Conservation (phyloP, 2,113 vertebrate genomes). For the Setophaga petechia region DNA sequence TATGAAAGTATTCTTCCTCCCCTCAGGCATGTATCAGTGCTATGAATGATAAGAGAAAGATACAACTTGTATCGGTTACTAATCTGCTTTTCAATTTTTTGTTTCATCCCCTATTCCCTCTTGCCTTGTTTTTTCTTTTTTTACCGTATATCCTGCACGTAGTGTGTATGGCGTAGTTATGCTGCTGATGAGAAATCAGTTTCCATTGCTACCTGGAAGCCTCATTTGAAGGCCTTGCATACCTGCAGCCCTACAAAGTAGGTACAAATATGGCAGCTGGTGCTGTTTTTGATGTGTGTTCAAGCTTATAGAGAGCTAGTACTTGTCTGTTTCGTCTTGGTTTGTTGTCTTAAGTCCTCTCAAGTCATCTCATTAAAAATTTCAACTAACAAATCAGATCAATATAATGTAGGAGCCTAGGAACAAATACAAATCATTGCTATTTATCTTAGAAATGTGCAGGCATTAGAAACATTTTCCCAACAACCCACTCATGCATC, state of each 20-base stretch:
- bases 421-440: not conserved
- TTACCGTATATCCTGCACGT: slow-evolving; percentile 81
- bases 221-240: slow-evolving; percentile 99
- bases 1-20: slow-evolving; percentile 83
- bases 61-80: slow-evolving; percentile 78
- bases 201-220: slow-evolving; percentile 99
- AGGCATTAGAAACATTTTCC: not conserved
- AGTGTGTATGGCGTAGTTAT: slow-evolving; percentile 99
- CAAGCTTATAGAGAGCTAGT: slow-evolving; percentile 50
- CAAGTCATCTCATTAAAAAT: slow-evolving; percentile 19
- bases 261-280: slow-evolving; percentile 88
- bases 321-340: slow-evolving; percentile 54
- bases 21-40: slow-evolving; percentile 84
- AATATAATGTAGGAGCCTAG: slow-evolving; percentile 42
- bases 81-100: slow-evolving; percentile 79
- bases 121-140: slow-evolving; percentile 69
- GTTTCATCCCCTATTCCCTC: slow-evolving; percentile 75
- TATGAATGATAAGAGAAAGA: slow-evolving; percentile 71
- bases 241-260: slow-evolving; percentile 99
- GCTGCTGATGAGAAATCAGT: slow-evolving; percentile 99
- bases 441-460: not conserved
- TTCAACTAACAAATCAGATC: slow-evolving; percentile 45
- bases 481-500: not conserved
- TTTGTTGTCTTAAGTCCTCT: slow-evolving; percentile 36
- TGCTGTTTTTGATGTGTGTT: slow-evolving; percentile 76